Base-by-base conservation (phyloP, 2,888 invertebrate genomes). In the Protophormia terraenovae region DNA sequence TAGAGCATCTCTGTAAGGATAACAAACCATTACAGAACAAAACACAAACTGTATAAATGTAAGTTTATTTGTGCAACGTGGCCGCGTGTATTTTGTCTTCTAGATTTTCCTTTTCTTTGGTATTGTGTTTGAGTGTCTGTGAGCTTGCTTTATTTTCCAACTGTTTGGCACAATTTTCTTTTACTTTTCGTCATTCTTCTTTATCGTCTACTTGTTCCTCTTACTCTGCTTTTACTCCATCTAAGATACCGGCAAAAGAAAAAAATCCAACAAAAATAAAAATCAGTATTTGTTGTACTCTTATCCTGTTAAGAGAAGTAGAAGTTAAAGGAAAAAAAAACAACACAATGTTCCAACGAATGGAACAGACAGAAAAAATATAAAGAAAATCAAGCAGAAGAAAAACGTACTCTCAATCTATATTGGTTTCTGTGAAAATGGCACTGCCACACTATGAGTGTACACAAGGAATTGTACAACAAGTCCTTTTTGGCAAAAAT, bases 101-200 rank as follows among this genome's bases (percentile, higher is more conserved):
- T 62, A 50, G 60, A 62, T 80, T 76, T 80, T 62, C 67, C 45
- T 86, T 81, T 80, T 38, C 72, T 77, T 60, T 60, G 29, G n/a
- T 64, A 12, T 10, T 35, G 5, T 24, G 3, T 38, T 12, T 19
- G 45, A 16, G n/a, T 73, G 41, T 58, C 12, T 47, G n/a, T n/a
- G n/a, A n/a, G n/a, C n/a, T n/a, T n/a, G n/a, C n/a, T 67, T 35
- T 60, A 71, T 62, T 60, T 8, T 3, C 35, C 53, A 64, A 76
- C 64, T 47, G 82, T 81, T 86, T 86, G 84, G 86, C 83, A 86
- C 83, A 84, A 84, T 86, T 86, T 86, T 81, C 75, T 55, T 80
- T 47, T 29, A 38, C 62, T 38, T 73, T 71, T 50, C 7, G 38
- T 67, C 47, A 10, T 32, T 73, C 67, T 50, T 60, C 41, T 27